These are phyloP conservation scores for Coryphaenoides rupestris DNA, from an alignment of 2,113 vertebrate genomes.

Conservation along the genomic window DNA sequence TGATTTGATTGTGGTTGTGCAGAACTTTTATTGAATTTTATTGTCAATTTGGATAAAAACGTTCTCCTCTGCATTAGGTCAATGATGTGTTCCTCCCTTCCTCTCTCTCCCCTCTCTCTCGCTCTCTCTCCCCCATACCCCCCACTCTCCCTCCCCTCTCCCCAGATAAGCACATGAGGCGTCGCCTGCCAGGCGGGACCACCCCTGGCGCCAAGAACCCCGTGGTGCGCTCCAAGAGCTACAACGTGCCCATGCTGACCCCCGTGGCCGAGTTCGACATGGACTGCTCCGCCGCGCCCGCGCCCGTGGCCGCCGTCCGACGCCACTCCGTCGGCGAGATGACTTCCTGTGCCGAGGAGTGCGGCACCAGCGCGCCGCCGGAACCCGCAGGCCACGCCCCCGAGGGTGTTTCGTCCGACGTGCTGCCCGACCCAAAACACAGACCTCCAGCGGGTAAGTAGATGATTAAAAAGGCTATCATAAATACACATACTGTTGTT, in stretches of 20 bases:
- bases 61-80: neutral
- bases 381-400: constrained; percentile 17
- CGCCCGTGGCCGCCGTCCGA: constrained; percentile 65
- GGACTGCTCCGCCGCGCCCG: constrained; percentile 26
- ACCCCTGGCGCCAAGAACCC: constrained; percentile 78
- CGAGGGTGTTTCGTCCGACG: too few relatives aligned
- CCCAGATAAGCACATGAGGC: constrained; percentile 81
- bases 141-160: neutral
- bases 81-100: neutral
- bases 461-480: too few relatives aligned
- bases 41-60: too few relatives aligned
- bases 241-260: constrained; percentile 89
- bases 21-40: too few relatives aligned
- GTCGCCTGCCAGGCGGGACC: constrained; percentile 66
- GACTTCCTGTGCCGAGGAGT: constrained; percentile 84
- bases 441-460: too few relatives aligned
- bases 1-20: too few relatives aligned
- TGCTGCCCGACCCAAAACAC: too few relatives aligned
- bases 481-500: too few relatives aligned
- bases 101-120: neutral
- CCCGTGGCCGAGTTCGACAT: constrained; percentile 85
- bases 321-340: constrained; percentile 91
- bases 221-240: constrained; percentile 91
- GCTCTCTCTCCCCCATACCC: neutral
- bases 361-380: constrained; percentile 52